phyloP scores from a whole-genome alignment of 2,797 vertebrate genomes.

The Premnoplex brunnescens region DNA sequence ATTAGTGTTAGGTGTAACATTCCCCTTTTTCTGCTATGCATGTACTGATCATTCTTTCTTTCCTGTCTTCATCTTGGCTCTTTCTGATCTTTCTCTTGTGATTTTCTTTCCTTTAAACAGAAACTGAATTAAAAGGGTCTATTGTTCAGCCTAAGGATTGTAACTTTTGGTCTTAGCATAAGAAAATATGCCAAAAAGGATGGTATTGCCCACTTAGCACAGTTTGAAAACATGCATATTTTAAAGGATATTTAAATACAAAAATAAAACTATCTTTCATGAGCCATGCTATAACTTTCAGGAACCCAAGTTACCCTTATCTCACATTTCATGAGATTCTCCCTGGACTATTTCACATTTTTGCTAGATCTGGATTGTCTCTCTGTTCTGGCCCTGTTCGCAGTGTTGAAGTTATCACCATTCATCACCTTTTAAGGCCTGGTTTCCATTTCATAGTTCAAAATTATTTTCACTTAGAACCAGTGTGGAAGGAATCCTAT shows the following conservation, averaged over 20 bases:
- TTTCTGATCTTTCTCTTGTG: neutral
- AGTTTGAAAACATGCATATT: neutral
- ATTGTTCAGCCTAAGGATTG: neutral
- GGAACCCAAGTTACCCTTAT: neutral
- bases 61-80: neutral
- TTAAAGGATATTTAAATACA: neutral
- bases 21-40: neutral
- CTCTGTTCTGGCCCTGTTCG: neutral
- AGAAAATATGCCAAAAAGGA: neutral
- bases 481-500: neutral
- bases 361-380: neutral
- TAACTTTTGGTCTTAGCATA: neutral
- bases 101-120: neutral
- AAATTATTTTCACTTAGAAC: neutral
- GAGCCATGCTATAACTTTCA: neutral
- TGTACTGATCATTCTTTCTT: neutral
- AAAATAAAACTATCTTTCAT: slow-evolving; percentile 39
- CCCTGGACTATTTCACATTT: neutral
- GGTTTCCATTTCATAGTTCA: neutral
- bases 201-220: neutral
- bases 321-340: neutral
- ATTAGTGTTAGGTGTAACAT: neutral
- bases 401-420: neutral
- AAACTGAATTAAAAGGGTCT: neutral
- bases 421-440: neutral